Percentiles rank a stretch among this genome's conserved stretches.
Conservation (phyloP, 2,888 invertebrate species). For the Bibio marci region DNA sequence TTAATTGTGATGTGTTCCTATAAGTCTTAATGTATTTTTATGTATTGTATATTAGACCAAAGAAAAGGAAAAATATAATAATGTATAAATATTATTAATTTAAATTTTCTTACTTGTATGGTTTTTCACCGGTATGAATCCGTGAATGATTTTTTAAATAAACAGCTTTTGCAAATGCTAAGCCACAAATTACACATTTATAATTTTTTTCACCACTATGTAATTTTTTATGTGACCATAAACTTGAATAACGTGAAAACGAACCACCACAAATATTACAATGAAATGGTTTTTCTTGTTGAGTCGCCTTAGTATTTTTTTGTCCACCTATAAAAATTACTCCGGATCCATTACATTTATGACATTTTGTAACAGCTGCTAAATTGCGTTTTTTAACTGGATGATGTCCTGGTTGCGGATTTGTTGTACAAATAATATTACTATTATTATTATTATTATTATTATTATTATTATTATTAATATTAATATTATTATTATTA, state of each 20-base stretch:
- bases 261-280: slow-evolving; percentile 76
- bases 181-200: slow-evolving; percentile 73
- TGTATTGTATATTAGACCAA: too few species aligned
- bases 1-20: too few species aligned
- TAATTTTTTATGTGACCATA: slow-evolving; percentile 78
- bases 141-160: slow-evolving; percentile 77
- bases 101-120: slow-evolving; percentile 46
- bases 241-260: slow-evolving; percentile 67
- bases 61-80: too few species aligned
- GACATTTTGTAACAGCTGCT: slow-evolving; percentile 71
- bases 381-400: slow-evolving; percentile 71
- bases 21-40: too few species aligned
- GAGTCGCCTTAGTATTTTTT: slow-evolving; percentile 6
- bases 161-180: slow-evolving; percentile 80
- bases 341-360: slow-evolving; percentile 77
- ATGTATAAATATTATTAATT: slow-evolving; percentile 7
- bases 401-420: slow-evolving; percentile 38
- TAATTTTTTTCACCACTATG: slow-evolving; percentile 69
- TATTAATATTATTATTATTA: background rate
- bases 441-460: slow-evolving; percentile 15
- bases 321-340: slow-evolving; percentile 38
- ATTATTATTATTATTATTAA: background rate
- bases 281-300: slow-evolving; percentile 65
- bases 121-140: slow-evolving; percentile 73
- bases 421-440: slow-evolving; percentile 9